Percentiles rank a stretch among this genome's conserved stretches.
Conservation (phyloP, 2,113 vertebrate species). For the Pollimyrus isidori region DNA sequence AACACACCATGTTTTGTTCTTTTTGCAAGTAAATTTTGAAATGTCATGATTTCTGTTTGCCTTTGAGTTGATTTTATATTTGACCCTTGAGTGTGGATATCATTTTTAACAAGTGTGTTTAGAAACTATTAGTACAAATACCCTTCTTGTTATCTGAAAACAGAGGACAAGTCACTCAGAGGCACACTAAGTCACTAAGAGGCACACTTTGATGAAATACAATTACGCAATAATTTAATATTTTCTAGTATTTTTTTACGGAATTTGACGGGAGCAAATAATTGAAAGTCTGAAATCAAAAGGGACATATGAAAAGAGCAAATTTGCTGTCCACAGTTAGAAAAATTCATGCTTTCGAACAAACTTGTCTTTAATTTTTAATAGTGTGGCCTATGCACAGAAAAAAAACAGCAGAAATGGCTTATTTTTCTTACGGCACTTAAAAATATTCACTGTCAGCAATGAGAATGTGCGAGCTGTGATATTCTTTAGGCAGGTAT, state of each 20-base stretch:
- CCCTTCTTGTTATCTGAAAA: background rate
- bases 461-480: background rate
- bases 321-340: background rate
- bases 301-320: background rate
- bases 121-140: background rate
- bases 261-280: background rate
- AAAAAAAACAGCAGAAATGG: background rate
- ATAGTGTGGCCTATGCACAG: background rate
- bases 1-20: background rate
- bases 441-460: background rate
- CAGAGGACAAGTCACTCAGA: background rate
- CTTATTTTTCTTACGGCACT: background rate
- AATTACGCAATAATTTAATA: background rate
- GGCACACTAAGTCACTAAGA: background rate
- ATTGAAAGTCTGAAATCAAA: background rate
- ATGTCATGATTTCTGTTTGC: background rate
- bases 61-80: background rate
- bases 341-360: background rate
- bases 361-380: background rate
- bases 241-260: background rate
- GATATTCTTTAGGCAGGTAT: background rate
- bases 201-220: background rate
- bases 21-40: background rate
- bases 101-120: background rate
- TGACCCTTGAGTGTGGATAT: background rate